Evolutionary conservation across 1,140 invertebrate species (phyloP), one percentile per base, ranked within the genome.

Genomic region (Helicorthomorpha holstii): DNA sequence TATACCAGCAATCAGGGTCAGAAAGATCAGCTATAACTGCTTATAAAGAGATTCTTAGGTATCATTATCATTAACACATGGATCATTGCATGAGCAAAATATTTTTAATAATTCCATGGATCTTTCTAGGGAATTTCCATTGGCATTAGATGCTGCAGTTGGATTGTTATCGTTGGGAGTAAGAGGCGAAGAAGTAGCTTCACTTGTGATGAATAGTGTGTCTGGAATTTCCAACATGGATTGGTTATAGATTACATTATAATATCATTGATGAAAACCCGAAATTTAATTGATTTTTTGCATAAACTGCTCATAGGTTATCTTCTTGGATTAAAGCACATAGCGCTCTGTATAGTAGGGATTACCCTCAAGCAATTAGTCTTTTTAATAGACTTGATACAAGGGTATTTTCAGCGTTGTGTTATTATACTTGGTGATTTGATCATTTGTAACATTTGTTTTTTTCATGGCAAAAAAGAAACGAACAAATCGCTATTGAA

Each of bases 41-140:
- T 23, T 85, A 80, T 60, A 84, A 83, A 63, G 82, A 85, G 69
- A 80, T 85, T 19, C 58, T 86, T 16, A 72, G 75, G 63, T 74
- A 65, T 60, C 1, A 19, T 50, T 49, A 46, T 48, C 29, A 16
- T 16, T 34, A 34, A 7, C 16, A 34, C 29, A 16, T 34, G 29
- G 16, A 7, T 34, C 7, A 34, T 34, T 34, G 7, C 29, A 34
- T 34, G 7, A 7, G 16, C 16, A 34, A 34, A 34, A 16, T 34
- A 34, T 34, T 16, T 7, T 7, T 34, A 34, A 34, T 7, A 34
- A 34, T 16, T 7, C 19, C 44, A 25, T 57, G 51, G 44, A 10
- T 57, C 49, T 25, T 57, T 63, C 58, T 55, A 66, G 75, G 63
- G 81, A 83, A 63, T 82, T 81, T 65, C 83, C 83, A 1, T 65